Percentiles rank a stretch among this genome's conserved stretches.
Evolutionary conservation across 1,140 invertebrate species (phyloP).

Genomic region (Euschistus heros): DNA sequence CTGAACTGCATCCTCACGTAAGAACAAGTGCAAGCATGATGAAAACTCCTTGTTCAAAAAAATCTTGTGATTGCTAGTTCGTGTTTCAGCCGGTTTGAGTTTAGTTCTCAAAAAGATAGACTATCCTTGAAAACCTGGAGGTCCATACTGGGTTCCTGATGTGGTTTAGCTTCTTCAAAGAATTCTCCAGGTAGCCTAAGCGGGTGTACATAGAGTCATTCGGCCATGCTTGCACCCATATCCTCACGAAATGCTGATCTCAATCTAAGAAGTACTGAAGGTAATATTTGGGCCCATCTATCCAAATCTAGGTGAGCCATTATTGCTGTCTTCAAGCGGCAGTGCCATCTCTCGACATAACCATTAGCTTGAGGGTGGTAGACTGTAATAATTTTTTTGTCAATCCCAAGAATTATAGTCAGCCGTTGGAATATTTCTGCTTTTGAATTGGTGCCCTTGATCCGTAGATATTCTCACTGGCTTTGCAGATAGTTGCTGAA

Average conservation of each 20-base stretch:
- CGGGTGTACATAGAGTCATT: too few relatives aligned
- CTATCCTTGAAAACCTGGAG: background rate
- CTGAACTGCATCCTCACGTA: too few relatives aligned
- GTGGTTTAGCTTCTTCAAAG: too few relatives aligned
- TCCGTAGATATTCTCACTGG: background rate
- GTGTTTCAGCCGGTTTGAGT: background rate
- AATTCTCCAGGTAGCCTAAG: too few relatives aligned
- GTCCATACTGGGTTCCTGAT: too few relatives aligned
- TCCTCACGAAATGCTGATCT: too few relatives aligned
- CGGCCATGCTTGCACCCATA: too few relatives aligned
- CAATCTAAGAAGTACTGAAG: too few relatives aligned
- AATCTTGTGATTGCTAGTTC: background rate
- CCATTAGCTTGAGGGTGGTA: slow-evolving; percentile 34
- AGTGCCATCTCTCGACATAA: slow-evolving; percentile 32
- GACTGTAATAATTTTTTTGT: slow-evolving; percentile 22
- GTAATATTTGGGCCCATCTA: slow-evolving; percentile 1
- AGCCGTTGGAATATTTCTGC: background rate
- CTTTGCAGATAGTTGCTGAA: background rate
- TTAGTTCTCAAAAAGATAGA: background rate
- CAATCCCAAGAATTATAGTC: background rate
- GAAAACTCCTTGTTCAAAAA: background rate
- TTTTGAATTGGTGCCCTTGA: background rate
- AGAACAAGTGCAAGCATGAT: background rate
- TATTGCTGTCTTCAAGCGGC: slow-evolving; percentile 31
- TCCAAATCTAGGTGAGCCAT: background rate